Base-by-base conservation (phyloP, 2,888 invertebrate genomes). In the Apoda limacodes region DNA sequence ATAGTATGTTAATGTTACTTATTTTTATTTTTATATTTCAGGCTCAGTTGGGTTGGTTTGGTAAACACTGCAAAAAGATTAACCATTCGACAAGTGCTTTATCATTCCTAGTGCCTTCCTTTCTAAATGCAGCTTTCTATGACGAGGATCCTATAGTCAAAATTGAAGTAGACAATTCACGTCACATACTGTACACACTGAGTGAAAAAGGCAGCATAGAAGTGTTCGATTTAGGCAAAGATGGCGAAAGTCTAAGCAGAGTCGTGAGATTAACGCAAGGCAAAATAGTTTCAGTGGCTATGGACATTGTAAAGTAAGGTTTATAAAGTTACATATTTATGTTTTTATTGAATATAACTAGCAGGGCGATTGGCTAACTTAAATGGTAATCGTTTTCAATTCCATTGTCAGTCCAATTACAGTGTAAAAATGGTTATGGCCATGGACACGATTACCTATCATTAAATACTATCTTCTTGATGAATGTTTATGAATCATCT, bases 31-130 rank as follows among this genome's bases (percentile, higher is more conserved):
- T 10, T 27, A 22, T 38, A 41, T 63, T 76, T 27, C 60, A 88
- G 87, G 88, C 88, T 25, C 90, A 91, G 66, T 84, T 89, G 45
- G 93, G 92, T 41, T 98, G 97, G 97, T 95, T 97, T 70, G 93
- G 95, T 11, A 92, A 94, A 66, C 90, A 95, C 45, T 98, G 95
- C 64, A 91, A 92, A 64, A 98, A 96, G 82, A 85, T 96, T 1
- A 98, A 98, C 66, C 94, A 95, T 61, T 96, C 98, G 0, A 93
- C 91, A 35, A 90, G 92, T 43, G 83, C 90, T 4, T 74, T 97
- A 13, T 94, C 95, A 22, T 94, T 91, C 60, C 80, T 97, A 43
- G 87, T 97, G 25, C 96, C 96, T 7, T 91, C 92, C 17, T 95
- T 97, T 65, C 82, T 96, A 6, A 90, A 91, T 67, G 88, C 92